Evolutionary conservation across 2,888 invertebrate genomes (phyloP).

Genomic region (Balanococcus diminutus): DNA sequence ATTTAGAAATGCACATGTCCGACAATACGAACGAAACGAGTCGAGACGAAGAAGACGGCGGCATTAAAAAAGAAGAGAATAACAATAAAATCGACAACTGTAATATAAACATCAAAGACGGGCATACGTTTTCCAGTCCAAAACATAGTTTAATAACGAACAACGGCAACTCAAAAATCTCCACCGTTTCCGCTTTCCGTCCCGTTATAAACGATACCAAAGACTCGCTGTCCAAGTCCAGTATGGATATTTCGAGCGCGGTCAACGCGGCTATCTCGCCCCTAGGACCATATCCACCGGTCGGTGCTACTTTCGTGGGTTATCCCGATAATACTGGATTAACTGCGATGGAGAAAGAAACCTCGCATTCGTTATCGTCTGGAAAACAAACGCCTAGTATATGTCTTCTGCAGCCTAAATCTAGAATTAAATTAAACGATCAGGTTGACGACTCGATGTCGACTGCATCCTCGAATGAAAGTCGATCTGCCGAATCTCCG

Average conservation of each 20-base stretch:
- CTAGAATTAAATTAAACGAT: conserved; percentile 62
- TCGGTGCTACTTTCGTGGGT: conserved; percentile 77
- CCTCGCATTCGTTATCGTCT: conserved; percentile 52
- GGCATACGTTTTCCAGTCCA: conserved; percentile 42
- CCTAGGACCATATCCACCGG: conserved; percentile 68
- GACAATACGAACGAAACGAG: conserved; percentile 60
- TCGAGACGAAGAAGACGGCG: background rate
- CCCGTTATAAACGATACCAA: conserved; percentile 67
- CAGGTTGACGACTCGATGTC: conserved; percentile 59
- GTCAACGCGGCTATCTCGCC: conserved; percentile 60
- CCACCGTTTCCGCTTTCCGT: conserved; percentile 72
- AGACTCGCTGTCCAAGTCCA: conserved; percentile 57
- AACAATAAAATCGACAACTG: conserved; percentile 57
- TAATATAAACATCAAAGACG: conserved; percentile 52
- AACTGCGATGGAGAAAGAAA: conserved; percentile 53
- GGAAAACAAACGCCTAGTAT: conserved; percentile 59
- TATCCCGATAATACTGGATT: conserved; percentile 61
- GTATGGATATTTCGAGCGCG: conserved; percentile 59
- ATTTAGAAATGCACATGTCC: conserved; percentile 79
- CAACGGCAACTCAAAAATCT: conserved; percentile 22
- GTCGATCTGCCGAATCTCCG: conserved; percentile 57
- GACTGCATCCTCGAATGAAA: conserved; percentile 57
- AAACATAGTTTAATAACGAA: conserved; percentile 17
- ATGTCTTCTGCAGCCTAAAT: conserved; percentile 62
- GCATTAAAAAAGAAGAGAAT: conserved; percentile 58